phyloP scores from a whole-genome alignment of 1,140 invertebrate species.

The Drosophila pectinifera region DNA sequence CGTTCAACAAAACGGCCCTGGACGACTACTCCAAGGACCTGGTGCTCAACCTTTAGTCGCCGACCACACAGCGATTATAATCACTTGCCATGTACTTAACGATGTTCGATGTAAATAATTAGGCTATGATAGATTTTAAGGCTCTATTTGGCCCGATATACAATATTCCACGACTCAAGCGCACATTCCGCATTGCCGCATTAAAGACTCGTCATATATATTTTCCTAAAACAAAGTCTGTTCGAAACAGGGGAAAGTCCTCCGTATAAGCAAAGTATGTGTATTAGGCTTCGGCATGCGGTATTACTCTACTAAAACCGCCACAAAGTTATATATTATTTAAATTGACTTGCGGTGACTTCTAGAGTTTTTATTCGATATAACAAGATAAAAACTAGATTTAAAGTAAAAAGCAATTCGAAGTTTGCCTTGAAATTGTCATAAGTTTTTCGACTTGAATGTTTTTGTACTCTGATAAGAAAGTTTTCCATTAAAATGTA shows the following conservation, averaged over 20 bases:
- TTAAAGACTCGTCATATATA: conserved; percentile 18
- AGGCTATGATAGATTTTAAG: conserved; percentile 33
- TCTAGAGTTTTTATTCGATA: conserved; percentile 10
- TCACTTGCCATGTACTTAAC: conserved; percentile 75
- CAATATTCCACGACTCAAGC: conserved; percentile 24
- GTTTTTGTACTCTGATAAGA: conserved; percentile 12
- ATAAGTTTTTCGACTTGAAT: conserved; percentile 3
- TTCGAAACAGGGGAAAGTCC: too few relatives aligned
- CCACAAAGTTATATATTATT: not conserved
- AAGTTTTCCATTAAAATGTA: conserved; percentile 17
- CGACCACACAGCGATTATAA: conserved; percentile 8
- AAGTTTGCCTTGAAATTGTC: conserved; percentile 9
- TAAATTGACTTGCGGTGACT: not conserved
- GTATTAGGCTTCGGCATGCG: not conserved
- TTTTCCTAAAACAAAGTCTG: conserved; percentile 1
- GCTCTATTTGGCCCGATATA: conserved; percentile 21
- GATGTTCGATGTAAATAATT: conserved; percentile 57
- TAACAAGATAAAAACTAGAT: not conserved
- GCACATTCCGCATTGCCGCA: conserved; percentile 55
- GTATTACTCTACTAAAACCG: too few relatives aligned
- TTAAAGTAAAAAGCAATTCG: conserved; percentile 4
- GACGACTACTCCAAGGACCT: conserved; percentile 61
- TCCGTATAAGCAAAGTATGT: conserved; percentile 1
- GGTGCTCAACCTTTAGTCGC: conserved; percentile 31
- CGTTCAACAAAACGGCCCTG: conserved; percentile 88